Percentiles rank a stretch among this genome's conserved stretches.
These are phyloP conservation scores for Listronotus bonariensis DNA, from an alignment of 1,140 invertebrate species.

Conservation along the genomic window DNA sequence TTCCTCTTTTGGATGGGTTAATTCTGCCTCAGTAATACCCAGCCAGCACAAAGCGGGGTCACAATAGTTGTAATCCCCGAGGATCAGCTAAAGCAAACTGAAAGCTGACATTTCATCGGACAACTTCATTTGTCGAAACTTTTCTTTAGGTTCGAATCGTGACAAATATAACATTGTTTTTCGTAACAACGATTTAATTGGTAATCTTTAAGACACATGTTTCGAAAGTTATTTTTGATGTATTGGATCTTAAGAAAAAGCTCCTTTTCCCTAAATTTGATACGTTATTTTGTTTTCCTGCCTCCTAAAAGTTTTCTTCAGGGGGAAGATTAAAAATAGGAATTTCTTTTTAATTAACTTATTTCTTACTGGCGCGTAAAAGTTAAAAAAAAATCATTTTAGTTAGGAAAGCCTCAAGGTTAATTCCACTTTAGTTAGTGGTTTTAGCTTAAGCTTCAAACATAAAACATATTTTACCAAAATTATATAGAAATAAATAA, in stretches of 20 bases:
- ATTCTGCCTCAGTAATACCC: conserved; percentile 40
- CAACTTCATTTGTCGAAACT: conserved; percentile 31
- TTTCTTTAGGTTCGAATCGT: conserved; percentile 27
- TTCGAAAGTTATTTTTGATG: background rate
- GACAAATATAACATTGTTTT: conserved; percentile 24
- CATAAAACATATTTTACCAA: too few species aligned
- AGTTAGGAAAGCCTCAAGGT: too few species aligned
- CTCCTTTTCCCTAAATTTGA: background rate
- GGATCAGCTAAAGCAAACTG: conserved; percentile 42
- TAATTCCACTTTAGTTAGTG: too few species aligned
- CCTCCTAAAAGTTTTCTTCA: background rate
- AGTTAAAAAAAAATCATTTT: too few species aligned
- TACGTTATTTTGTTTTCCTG: conserved; percentile 2
- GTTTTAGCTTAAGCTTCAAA: too few species aligned
- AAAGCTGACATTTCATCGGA: conserved; percentile 36
- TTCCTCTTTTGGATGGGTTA: conserved; percentile 37
- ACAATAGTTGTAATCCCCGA: conserved; percentile 42
- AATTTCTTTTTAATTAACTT: too few species aligned
- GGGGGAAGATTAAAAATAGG: background rate
- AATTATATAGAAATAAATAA: too few species aligned
- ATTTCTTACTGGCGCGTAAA: too few species aligned
- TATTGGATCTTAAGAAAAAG: conserved; percentile 6
- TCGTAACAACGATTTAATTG: conserved; percentile 11
- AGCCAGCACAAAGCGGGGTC: conserved; percentile 29
- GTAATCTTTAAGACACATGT: conserved; percentile 5